phyloP scores from a whole-genome alignment of 2,888 invertebrate species.

The Polydrusus pterygomalis region DNA sequence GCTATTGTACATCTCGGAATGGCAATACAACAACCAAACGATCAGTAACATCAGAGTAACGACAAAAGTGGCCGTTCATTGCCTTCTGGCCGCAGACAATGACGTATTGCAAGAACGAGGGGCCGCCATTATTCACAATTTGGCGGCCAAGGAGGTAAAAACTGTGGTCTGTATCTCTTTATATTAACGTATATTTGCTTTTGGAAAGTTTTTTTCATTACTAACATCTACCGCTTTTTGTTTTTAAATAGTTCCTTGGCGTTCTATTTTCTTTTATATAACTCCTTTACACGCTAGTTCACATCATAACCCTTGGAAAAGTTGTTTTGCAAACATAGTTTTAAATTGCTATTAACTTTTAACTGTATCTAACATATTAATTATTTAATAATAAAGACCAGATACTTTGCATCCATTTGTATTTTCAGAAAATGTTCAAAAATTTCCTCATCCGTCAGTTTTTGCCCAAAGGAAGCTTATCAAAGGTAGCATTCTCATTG shows the following conservation, averaged over 20 bases:
- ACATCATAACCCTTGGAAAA: no score
- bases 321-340: no score
- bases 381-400: not conserved
- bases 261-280: no score
- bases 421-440: slow-evolving; percentile 81
- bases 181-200: slow-evolving; percentile 36
- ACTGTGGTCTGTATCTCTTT: slow-evolving; percentile 91
- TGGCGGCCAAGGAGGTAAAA: slow-evolving; percentile 97
- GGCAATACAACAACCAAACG: slow-evolving; percentile 84
- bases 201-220: not conserved
- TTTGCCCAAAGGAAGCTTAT: slow-evolving; percentile 78
- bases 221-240: not conserved
- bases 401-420: slow-evolving; percentile 70
- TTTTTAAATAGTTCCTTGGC: no score
- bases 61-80: slow-evolving; percentile 93
- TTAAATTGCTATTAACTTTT: not conserved
- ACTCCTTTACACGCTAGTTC: no score
- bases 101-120: slow-evolving; percentile 85
- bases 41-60: slow-evolving; percentile 93
- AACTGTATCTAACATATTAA: no score
- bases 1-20: slow-evolving; percentile 95
- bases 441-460: slow-evolving; percentile 78
- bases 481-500: slow-evolving; percentile 73
- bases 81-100: slow-evolving; percentile 83
- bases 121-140: slow-evolving; percentile 90